Conservation (phyloP, 2,113 vertebrate species). For the Scophthalmus maximus region DNA sequence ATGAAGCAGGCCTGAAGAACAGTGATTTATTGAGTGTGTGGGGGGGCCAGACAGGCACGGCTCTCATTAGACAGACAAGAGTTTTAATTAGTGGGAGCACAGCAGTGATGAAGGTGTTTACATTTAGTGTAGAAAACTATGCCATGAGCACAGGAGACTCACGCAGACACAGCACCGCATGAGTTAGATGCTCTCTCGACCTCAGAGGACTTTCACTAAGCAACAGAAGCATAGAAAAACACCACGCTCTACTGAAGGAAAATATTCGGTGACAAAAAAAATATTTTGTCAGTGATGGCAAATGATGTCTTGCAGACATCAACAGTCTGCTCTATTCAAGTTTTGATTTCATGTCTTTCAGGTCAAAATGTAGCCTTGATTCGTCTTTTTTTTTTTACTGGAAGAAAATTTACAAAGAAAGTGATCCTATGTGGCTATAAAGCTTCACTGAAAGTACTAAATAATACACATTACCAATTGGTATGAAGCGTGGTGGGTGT, state of each 20-base stretch:
- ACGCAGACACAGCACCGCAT: slow-evolving; percentile 44
- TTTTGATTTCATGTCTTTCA: background rate
- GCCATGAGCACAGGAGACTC: slow-evolving; percentile 65
- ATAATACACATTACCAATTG: slow-evolving; percentile 8
- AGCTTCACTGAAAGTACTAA: background rate
- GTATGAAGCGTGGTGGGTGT: background rate
- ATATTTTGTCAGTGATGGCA: background rate
- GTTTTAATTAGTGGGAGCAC: slow-evolving; percentile 79
- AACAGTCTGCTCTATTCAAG: background rate
- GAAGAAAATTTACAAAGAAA: slow-evolving; percentile 4
- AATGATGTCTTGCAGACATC: background rate
- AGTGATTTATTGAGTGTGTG: slow-evolving; percentile 79
- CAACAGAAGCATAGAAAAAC: slow-evolving; percentile 43
- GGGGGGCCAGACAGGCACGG: slow-evolving; percentile 71
- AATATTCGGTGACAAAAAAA: slow-evolving; percentile 5
- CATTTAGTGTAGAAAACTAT: slow-evolving; percentile 69
- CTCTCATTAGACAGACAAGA: slow-evolving; percentile 79
- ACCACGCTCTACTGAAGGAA: slow-evolving; percentile 6
- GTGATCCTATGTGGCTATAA: background rate
- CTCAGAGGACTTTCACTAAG: slow-evolving; percentile 46
- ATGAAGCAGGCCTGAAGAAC: slow-evolving; percentile 68
- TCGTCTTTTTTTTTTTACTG: slow-evolving; percentile 1
- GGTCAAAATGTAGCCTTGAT: background rate
- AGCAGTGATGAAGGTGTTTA: slow-evolving; percentile 77
- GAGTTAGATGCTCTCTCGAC: slow-evolving; percentile 45